Base-by-base conservation (phyloP, 2,888 invertebrate species). In the Chrysopilus asiliformis region DNA sequence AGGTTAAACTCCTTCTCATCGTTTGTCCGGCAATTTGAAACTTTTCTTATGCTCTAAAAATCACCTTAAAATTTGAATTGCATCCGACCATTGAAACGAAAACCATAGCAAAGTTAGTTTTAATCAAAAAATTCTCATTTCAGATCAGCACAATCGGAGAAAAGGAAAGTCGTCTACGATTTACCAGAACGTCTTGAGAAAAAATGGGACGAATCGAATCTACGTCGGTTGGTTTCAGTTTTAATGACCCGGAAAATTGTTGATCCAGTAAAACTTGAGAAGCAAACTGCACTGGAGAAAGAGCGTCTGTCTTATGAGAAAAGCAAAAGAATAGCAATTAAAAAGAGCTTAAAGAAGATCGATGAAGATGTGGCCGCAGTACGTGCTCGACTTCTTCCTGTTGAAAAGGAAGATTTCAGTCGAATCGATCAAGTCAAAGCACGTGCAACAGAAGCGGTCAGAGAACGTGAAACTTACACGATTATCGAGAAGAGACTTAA, bases 261-360 rank as follows among this genome's bases (percentile, higher is more conserved):
- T 33, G 57, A 63, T 39, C 56, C 55, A 8, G 55, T 53, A 34
- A 53, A 59, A 34, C 39, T 64, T 68, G 75, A 58, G 55, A 68
- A 55, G 64, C 75, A 42, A 67, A 82, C 50, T 58, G 64, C 62
- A 4, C 71, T 80, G 45, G 81, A 81, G 47, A 71, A 74, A 44
- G 74, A 79, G 25, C 73, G 74, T 1, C 69, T 79, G 1, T 68
- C 68, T 15, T 63, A 60, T 39, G 45, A 65, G 58, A 52, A 48
- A 3, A 51, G 56, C 12, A 64, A 64, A 13, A 59, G 55, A 34
- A 15, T 33, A 4, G 51, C 55, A 5, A 55, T 58, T 0, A 45
- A 56, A 2, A 45, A 49, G 16, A 45, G 53, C 2, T 38, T 58
- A n/a, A 42, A 46, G 6, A 46, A 41, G 6, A 50, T 57, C 9